Conservation (phyloP, 2,888 invertebrate genomes). For the Xylota sylvarum region DNA sequence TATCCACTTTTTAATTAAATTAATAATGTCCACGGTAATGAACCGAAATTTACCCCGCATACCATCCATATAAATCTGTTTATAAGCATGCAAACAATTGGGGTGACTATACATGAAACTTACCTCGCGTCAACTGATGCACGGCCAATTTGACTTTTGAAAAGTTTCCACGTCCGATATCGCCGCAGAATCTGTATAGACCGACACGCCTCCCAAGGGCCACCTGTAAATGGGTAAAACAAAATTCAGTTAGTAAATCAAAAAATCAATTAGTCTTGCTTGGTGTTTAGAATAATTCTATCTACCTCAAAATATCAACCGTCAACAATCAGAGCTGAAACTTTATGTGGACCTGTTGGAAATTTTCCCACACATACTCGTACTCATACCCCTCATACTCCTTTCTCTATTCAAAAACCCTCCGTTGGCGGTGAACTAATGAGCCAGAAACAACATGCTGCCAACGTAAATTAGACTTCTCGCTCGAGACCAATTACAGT, state of each 20-base stretch:
- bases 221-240: constrained; percentile 83
- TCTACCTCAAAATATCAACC: constrained; percentile 30
- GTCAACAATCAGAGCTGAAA: constrained; percentile 28
- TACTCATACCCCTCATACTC: no score
- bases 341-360: constrained; percentile 50
- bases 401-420: background rate
- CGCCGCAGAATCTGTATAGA: constrained; percentile 90
- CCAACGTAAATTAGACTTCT: constrained; percentile 49
- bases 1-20: background rate
- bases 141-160: constrained; percentile 91
- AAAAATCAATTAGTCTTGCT: constrained; percentile 41
- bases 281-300: constrained; percentile 4
- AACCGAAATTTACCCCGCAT: background rate
- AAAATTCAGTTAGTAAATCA: constrained; percentile 47
- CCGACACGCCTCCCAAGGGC: constrained; percentile 91
- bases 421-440: constrained; percentile 35
- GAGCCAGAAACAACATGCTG: constrained; percentile 44
- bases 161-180: constrained; percentile 92
- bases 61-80: no score
- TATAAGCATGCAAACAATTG: no score
- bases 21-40: background rate
- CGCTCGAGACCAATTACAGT: constrained; percentile 39
- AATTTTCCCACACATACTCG: background rate
- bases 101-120: constrained; percentile 35
- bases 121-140: constrained; percentile 90